A percentile compares a stretch with the other conserved stretches of the same genome.
Conservation (phyloP, 2,888 invertebrate species). For the Apamea sordens region DNA sequence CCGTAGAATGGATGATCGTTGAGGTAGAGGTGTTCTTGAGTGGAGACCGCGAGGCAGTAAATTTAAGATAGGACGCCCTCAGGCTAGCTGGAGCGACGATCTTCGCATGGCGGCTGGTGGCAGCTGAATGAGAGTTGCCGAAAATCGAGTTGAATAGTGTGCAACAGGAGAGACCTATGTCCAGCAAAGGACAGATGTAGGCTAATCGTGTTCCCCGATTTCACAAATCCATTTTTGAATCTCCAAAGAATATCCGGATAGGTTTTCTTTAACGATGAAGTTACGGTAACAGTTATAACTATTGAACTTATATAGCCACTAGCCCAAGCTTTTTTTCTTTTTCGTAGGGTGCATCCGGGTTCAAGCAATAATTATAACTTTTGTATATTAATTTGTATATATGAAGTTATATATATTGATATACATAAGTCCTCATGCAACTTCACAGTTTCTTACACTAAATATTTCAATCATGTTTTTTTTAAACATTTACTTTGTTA, state of each 20-base stretch:
- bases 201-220: slow-evolving; percentile 6
- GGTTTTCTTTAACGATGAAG: slow-evolving; percentile 13
- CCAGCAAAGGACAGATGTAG: too few relatives aligned
- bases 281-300: slow-evolving; percentile 14
- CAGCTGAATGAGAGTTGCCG: background rate
- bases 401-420: too few relatives aligned
- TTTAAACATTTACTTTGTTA: background rate
- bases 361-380: slow-evolving; percentile 7
- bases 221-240: slow-evolving; percentile 33
- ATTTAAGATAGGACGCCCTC: background rate
- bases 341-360: slow-evolving; percentile 32
- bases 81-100: too few relatives aligned
- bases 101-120: background rate
- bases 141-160: background rate
- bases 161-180: background rate
- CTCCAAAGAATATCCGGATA: slow-evolving; percentile 34
- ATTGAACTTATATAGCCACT: slow-evolving; percentile 17
- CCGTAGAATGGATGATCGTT: too few relatives aligned
- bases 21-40: too few relatives aligned
- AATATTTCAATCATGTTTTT: slow-evolving; percentile 5
- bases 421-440: too few relatives aligned
- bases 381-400: slow-evolving; percentile 17
- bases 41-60: background rate
- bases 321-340: background rate
- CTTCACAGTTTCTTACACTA: background rate